Evolutionary conservation across 2,113 vertebrate species (phyloP).

Genomic region (Lycaon pictus): DNA sequence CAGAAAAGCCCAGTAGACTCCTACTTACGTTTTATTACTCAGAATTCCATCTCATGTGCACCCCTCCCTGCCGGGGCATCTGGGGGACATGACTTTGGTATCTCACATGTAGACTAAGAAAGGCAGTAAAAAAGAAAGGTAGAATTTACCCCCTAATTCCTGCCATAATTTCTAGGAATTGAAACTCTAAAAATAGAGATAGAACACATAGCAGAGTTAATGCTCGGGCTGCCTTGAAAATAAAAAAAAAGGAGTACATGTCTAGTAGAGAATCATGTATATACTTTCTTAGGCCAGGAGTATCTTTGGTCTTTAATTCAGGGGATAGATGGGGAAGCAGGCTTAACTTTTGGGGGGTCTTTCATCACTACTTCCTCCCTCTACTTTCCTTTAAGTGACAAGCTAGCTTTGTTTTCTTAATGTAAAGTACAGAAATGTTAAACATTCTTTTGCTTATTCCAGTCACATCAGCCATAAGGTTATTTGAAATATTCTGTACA

Average conservation of each 20-base stretch:
- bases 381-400: not conserved
- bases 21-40: not conserved
- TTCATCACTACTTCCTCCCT: not conserved
- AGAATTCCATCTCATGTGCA: not conserved
- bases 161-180: not conserved
- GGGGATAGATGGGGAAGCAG: not conserved
- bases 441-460: slow-evolving; percentile 16
- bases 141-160: not conserved
- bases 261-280: not conserved
- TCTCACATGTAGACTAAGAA: not conserved
- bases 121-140: not conserved
- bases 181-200: not conserved
- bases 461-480: not conserved
- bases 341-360: not conserved
- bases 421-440: not conserved
- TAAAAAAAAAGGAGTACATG: not conserved
- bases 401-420: slow-evolving; percentile 34
- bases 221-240: not conserved
- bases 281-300: not conserved
- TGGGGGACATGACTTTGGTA: not conserved
- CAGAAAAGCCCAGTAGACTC: not conserved
- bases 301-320: not conserved
- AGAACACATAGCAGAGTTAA: not conserved
- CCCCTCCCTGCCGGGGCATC: not conserved
- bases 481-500: not conserved